A percentile compares a stretch with the other conserved stretches of the same genome.
Evolutionary conservation across 2,888 invertebrate species (phyloP).

Genomic region (Argyresthia albistria): DNA sequence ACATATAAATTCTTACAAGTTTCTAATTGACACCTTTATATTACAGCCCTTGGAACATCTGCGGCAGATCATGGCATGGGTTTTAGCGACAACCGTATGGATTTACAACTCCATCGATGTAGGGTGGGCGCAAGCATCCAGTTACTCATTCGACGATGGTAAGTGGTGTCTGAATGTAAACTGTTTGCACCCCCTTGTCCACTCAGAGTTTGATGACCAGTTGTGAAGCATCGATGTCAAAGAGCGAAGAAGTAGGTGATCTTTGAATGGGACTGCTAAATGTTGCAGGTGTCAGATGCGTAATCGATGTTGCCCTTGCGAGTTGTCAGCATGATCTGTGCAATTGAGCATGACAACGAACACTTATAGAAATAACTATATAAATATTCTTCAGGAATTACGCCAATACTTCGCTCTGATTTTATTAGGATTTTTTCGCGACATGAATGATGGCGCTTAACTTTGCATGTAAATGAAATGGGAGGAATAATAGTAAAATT

Average conservation of each 20-base stretch:
- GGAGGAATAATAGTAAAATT: too few relatives aligned
- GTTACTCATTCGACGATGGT: conserved; percentile 58
- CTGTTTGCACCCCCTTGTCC: not conserved
- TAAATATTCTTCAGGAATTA: too few relatives aligned
- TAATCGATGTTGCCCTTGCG: conserved; percentile 35
- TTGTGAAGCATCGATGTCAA: too few relatives aligned
- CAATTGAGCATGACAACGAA: conserved; percentile 51
- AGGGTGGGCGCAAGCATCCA: conserved; percentile 60
- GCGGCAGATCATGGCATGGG: conserved; percentile 70
- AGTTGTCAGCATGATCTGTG: conserved; percentile 58
- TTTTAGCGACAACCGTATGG: conserved; percentile 70
- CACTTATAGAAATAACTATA: conserved; percentile 13
- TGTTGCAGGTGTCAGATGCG: conserved; percentile 21
- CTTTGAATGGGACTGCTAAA: conserved; percentile 8
- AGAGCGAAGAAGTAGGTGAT: not conserved
- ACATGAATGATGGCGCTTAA: too few relatives aligned
- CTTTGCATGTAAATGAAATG: too few relatives aligned
- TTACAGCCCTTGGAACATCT: conserved; percentile 74
- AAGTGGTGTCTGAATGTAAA: conserved; percentile 17
- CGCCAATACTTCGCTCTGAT: too few relatives aligned
- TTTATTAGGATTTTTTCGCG: too few relatives aligned
- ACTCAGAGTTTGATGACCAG: too few relatives aligned
- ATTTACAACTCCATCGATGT: conserved; percentile 69
- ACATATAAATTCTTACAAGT: not conserved
- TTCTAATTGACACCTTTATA: not conserved